These are phyloP conservation scores for Platysternon megacephalum DNA, from an alignment of 2,113 vertebrate genomes.

Conservation along the genomic window DNA sequence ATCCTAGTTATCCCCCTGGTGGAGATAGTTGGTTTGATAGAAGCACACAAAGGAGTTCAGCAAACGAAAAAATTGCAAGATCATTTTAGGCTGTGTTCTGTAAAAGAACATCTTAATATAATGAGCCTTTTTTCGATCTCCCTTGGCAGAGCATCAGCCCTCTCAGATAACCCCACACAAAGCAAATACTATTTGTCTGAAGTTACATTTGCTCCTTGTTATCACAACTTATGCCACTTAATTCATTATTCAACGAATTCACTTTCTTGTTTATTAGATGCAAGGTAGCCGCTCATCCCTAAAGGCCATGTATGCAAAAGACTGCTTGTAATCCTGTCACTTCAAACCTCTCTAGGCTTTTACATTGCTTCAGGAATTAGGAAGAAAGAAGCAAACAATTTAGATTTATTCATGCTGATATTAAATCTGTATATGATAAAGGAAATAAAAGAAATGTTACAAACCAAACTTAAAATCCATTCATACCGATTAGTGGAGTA, in stretches of 20 bases:
- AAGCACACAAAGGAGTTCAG: conserved; percentile 77
- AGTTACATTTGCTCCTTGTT: conserved; percentile 88
- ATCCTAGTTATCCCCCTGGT: conserved; percentile 72
- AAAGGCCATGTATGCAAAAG: conserved; percentile 87
- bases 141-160: conserved; percentile 77
- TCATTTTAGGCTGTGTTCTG: conserved; percentile 80
- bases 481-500: conserved; percentile 57
- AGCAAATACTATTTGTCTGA: conserved; percentile 86
- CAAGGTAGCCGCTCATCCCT: conserved; percentile 85
- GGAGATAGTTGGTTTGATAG: conserved; percentile 75
- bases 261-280: conserved; percentile 89
- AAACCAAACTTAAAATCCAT: conserved; percentile 56
- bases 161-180: conserved; percentile 84
- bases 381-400: conserved; percentile 83
- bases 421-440: conserved; percentile 80
- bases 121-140: conserved; percentile 80
- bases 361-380: conserved; percentile 84
- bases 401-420: conserved; percentile 84
- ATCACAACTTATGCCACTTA: conserved; percentile 86
- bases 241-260: conserved; percentile 88
- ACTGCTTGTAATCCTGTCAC: conserved; percentile 88
- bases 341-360: conserved; percentile 84
- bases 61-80: conserved; percentile 73
- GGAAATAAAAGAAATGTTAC: conserved; percentile 70
- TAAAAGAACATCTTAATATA: conserved; percentile 85